phyloP scores from a whole-genome alignment of 2,888 invertebrate species.

The Cephus pygmeus region DNA sequence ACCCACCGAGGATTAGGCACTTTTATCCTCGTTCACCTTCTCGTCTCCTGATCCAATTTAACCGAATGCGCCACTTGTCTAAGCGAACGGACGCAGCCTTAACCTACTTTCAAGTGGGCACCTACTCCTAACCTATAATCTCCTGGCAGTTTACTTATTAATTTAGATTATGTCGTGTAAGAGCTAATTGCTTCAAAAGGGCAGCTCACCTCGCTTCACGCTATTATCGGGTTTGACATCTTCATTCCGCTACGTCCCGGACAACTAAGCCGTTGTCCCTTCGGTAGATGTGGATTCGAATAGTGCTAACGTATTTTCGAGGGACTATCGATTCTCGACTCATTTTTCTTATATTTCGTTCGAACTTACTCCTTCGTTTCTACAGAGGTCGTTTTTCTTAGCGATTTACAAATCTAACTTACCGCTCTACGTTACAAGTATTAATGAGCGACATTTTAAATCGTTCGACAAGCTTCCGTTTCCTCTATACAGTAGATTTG shows the following conservation, averaged over 20 bases:
- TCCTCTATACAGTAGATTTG: not conserved
- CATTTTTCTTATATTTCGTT: not conserved
- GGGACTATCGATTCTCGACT: not conserved
- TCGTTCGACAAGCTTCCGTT: no score
- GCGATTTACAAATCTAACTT: not conserved
- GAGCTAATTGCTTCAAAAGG: slow-evolving; percentile 59
- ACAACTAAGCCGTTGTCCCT: not conserved
- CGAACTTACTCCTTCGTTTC: not conserved
- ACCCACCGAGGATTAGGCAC: slow-evolving; percentile 24
- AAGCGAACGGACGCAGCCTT: slow-evolving; percentile 42
- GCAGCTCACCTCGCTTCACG: not conserved
- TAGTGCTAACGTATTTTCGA: not conserved
- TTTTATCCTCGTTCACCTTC: slow-evolving; percentile 26
- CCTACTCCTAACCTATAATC: slow-evolving; percentile 50
- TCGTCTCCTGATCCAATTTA: slow-evolving; percentile 58
- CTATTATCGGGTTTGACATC: not conserved
- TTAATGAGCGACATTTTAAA: not conserved
- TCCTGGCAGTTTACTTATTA: slow-evolving; percentile 64
- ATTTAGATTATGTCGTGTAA: slow-evolving; percentile 63
- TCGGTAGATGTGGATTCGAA: not conserved
- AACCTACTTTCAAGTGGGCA: slow-evolving; percentile 52
- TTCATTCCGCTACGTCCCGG: not conserved
- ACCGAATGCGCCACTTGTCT: slow-evolving; percentile 59
- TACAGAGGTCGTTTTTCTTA: not conserved
- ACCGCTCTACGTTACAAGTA: not conserved